Base-by-base conservation (phyloP, 1,140 invertebrate species). In the Panulirus ornatus region DNA sequence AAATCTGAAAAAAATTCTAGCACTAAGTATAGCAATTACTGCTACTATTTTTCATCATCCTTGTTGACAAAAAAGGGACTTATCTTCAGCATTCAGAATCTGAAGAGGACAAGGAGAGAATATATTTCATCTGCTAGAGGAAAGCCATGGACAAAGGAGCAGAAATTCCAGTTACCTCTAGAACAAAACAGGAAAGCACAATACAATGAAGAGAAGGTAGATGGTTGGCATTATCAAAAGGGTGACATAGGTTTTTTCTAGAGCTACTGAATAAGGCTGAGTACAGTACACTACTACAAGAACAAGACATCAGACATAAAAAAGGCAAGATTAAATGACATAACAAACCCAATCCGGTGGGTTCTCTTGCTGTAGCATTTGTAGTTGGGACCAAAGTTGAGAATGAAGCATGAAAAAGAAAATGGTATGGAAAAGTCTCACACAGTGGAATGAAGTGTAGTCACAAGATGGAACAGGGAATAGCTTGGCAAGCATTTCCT, bases 331-430 rank as follows among this genome's bases (percentile, higher is more conserved):
- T 66, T 42, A 71, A 83, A 70, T 71, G 79, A 83, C 42, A 88
- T 63, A 71, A 89, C 88, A 83, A 89, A 89, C 88, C 88, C 88
- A 89, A 89, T 89, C 88, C 88, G 88, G 88, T 89, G 88, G 88
- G 88, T 83, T 89, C 87, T 89, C 88, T 89, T 89, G 88, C 88
- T 89, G 88, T 75, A 71, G 79, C 36, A 63, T 89, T 89, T 81
- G 79, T 71, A 81, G 71, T 83, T 83, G 70, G 22, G 88, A 83
- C 88, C 88, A 89, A 83, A 89, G 88, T 19, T 89, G 78, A 71
- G 81, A 73, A 73, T 54, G 88, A 89, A 84, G 88, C 88, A 89
- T 89, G 88, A 89, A 89, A 89, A 81, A 89, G 88, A 89, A 89
- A 89, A 82, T 34, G 88, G 71, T 27, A 63, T 83, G 79, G 71